Conservation (phyloP, 2,888 invertebrate genomes). For the Bhutanitis thaidina region DNA sequence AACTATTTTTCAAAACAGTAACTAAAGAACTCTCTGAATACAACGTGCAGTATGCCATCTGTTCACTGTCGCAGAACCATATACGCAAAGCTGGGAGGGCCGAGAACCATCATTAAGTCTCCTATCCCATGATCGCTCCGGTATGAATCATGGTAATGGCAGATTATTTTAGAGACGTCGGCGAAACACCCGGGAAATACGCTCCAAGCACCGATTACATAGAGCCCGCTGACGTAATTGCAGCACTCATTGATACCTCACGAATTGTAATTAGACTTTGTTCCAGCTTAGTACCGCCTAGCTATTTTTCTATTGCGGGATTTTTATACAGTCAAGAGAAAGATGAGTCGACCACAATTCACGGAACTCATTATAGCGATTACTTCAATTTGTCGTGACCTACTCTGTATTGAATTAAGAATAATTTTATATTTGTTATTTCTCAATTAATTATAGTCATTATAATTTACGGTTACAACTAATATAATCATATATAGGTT, state of each 20-base stretch:
- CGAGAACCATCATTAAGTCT: conserved; percentile 65
- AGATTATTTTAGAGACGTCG: conserved; percentile 72
- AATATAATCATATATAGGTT: conserved; percentile 4
- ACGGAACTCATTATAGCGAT: conserved; percentile 12
- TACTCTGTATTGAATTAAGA: conserved; percentile 11
- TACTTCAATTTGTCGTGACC: conserved; percentile 3
- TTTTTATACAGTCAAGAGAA: conserved; percentile 57
- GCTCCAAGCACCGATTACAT: conserved; percentile 64
- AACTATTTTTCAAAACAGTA: no score
- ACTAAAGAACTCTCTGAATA: background rate
- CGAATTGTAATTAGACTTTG: conserved; percentile 73
- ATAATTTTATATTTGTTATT: conserved; percentile 3
- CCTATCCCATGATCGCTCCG: conserved; percentile 54
- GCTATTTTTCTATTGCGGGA: conserved; percentile 54
- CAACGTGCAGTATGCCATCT: conserved; percentile 26
- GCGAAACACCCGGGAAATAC: conserved; percentile 69
- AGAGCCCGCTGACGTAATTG: conserved; percentile 67
- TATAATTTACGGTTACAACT: conserved; percentile 11
- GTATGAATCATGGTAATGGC: conserved; percentile 77
- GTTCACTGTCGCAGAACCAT: conserved; percentile 53
- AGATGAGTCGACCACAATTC: conserved; percentile 40
- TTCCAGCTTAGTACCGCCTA: conserved; percentile 57
- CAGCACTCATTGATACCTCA: conserved; percentile 73
- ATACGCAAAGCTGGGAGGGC: conserved; percentile 53
- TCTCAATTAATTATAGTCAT: conserved; percentile 1